Evolutionary conservation across 2,888 invertebrate genomes (phyloP), one percentile per base, ranked within the genome.

Genomic region (Cylindroiulus punctatus): DNA sequence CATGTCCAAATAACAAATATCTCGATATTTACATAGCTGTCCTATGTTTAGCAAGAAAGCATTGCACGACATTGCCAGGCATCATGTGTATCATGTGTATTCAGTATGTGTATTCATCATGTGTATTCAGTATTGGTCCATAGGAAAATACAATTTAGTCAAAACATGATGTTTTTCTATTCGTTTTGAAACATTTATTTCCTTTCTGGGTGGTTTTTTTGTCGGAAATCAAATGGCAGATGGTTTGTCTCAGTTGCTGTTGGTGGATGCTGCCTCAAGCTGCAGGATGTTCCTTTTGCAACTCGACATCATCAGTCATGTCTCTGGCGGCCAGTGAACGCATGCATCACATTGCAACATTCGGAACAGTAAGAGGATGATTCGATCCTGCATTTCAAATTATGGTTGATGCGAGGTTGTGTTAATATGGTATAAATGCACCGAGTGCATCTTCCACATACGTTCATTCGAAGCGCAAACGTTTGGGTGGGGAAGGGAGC

Each of bases 281-380:
- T 57, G 17, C n/a, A n/a, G 17, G 57, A 57, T 57, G 57, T 57
- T 57, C 57, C 57, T 57, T 22, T 57, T n/a, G 22, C 57, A 57
- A 57, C 57, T 57, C 57, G 57, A 57, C 22, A n/a, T 57, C 57
- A 57, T 57, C 57, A 57, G n/a, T 57, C 57, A 57, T 57, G 57
- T 57, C 57, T n/a, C 57, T 57, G 57, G 57, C 57, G 57, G n/a
- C 57, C 19, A 57, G n/a, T 10, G 22, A 57, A n/a, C 57, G 22
- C 8, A 57, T 57, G 57, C 57, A 57, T 57, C 57, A 57, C 57
- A 3, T n/a, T 22, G 57, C n/a, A 22, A 57, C 57, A 57, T 57
- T 57, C 57, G 22, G 57, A 57, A 57, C 57, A 57, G n/a, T 57
- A 57, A 57, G n/a, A 10, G 22, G 57, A 57, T 57, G 57, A 57